Percentiles rank a stretch among this genome's conserved stretches.
phyloP scores from a whole-genome alignment of 2,888 invertebrate species.

The Lacanobia wlatinum region DNA sequence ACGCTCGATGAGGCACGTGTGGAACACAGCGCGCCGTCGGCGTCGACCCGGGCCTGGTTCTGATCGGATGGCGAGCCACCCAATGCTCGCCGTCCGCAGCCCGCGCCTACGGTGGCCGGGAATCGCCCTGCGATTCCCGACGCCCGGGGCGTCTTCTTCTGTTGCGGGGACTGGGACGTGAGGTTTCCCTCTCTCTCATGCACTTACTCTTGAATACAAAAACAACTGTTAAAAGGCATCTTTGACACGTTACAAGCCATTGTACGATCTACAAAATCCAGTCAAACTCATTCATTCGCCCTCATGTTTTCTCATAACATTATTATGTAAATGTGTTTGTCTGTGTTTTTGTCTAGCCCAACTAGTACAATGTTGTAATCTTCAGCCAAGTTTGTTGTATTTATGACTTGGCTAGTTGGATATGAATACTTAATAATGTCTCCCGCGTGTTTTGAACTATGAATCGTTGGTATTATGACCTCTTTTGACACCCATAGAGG shows the following conservation, averaged over 20 bases:
- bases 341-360: slow-evolving; percentile 38
- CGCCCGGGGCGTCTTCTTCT: too few relatives aligned
- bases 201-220: too few relatives aligned
- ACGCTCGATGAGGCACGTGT: too few relatives aligned
- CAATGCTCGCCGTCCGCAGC: too few relatives aligned
- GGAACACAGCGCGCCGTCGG: too few relatives aligned
- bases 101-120: too few relatives aligned
- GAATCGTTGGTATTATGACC: neutral
- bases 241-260: neutral
- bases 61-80: too few relatives aligned
- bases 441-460: neutral
- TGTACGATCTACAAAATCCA: neutral
- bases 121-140: too few relatives aligned
- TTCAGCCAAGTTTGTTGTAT: slow-evolving; percentile 37
- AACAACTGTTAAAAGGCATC: neutral
- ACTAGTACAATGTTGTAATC: slow-evolving; percentile 14
- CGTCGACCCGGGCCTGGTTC: too few relatives aligned
- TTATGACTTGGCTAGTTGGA: neutral
- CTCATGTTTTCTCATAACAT: slow-evolving; percentile 4
- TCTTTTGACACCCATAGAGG: neutral
- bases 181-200: too few relatives aligned
- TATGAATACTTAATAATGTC: slow-evolving; percentile 30
- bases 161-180: too few relatives aligned
- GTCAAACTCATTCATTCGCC: neutral
- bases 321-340: slow-evolving; percentile 40